A percentile compares a stretch with the other conserved stretches of the same genome.
Conservation (phyloP, 2,888 invertebrate species). For the Leucophora obtusa region DNA sequence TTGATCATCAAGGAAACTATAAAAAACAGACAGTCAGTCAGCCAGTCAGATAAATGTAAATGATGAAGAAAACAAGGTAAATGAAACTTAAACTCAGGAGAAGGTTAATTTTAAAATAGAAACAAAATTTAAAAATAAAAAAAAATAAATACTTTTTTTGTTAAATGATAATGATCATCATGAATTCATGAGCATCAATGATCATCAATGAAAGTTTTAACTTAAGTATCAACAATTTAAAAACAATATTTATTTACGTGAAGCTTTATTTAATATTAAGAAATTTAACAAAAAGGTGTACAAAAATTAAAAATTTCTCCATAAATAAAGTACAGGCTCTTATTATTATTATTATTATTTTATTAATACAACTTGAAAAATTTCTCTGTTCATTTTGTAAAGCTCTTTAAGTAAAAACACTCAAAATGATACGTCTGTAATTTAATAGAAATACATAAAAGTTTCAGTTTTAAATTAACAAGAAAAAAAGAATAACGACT, state of each 20-base stretch:
- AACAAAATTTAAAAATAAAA: neutral
- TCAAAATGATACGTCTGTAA: no score
- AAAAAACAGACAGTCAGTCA: no score
- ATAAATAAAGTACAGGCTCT: neutral
- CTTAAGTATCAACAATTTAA: neutral
- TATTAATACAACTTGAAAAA: constrained; percentile 18
- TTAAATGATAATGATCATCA: no score
- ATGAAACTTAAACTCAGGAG: constrained; percentile 6
- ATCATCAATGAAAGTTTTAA: neutral
- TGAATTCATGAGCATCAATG: neutral
- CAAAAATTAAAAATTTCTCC: constrained; percentile 35
- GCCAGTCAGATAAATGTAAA: no score
- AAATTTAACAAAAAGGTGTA: constrained; percentile 5
- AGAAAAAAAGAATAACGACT: no score
- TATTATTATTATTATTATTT: neutral
- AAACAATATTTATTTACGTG: constrained; percentile 28
- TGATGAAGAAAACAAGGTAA: neutral
- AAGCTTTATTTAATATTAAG: neutral
- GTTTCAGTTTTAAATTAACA: no score
- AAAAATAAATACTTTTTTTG: neutral
- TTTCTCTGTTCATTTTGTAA: constrained; percentile 30
- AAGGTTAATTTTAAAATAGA: neutral
- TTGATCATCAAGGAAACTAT: neutral
- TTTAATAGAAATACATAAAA: no score
- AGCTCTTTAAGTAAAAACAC: neutral